Evolutionary conservation across 2,797 vertebrate genomes (phyloP).

Genomic region (Aphelocoma californica): DNA sequence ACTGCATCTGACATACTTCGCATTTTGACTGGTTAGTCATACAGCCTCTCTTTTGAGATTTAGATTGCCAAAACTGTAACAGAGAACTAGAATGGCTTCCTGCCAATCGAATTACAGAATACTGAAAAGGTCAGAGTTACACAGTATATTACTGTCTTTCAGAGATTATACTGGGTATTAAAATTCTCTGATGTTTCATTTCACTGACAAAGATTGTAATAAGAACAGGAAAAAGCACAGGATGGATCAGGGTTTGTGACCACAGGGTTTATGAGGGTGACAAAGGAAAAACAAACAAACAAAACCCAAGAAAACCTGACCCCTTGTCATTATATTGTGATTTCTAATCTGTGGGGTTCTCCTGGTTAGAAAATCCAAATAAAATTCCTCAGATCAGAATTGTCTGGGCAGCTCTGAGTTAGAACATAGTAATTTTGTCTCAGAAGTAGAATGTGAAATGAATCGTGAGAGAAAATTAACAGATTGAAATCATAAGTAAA

Average conservation of each 20-base stretch:
- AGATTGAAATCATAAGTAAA: background rate
- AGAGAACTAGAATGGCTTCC: slow-evolving; percentile 30
- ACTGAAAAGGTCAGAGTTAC: slow-evolving; percentile 21
- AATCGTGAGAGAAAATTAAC: background rate
- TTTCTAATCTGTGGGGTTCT: background rate
- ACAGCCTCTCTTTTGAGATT: slow-evolving; percentile 14
- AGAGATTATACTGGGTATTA: slow-evolving; percentile 18
- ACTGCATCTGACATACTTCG: background rate
- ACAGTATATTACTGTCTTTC: slow-evolving; percentile 16
- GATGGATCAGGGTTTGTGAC: background rate
- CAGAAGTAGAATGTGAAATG: background rate
- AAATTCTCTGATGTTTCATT: slow-evolving; percentile 42
- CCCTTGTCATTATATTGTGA: background rate
- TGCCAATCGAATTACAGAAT: slow-evolving; percentile 53
- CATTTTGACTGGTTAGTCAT: background rate
- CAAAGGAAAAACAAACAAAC: background rate
- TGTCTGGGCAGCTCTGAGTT: background rate
- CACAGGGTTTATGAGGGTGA: background rate
- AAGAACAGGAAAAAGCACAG: background rate
- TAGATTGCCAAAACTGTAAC: background rate
- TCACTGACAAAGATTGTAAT: background rate
- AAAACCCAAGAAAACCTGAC: background rate
- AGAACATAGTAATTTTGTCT: background rate
- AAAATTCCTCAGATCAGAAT: background rate
- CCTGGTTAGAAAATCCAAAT: background rate